Evolutionary conservation across 1,140 invertebrate species (phyloP).

Genomic region (Rhopalosiphum padi): DNA sequence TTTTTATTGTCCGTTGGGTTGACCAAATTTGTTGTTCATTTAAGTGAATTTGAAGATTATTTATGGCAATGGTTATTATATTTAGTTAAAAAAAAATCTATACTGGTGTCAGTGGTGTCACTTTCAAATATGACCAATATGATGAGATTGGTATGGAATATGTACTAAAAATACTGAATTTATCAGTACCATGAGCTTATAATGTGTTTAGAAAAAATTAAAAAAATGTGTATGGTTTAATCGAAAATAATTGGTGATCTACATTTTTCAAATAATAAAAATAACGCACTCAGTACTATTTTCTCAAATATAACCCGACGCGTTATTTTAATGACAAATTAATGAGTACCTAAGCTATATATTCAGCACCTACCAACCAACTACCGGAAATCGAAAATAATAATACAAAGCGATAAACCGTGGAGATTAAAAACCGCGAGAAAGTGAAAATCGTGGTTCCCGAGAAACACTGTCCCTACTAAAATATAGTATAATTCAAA

Average conservation of each 20-base stretch:
- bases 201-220: neutral
- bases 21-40: no score
- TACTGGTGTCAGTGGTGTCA: neutral
- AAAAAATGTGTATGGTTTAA: neutral
- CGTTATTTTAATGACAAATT: neutral
- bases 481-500: neutral
- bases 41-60: no score
- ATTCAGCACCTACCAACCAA: neutral
- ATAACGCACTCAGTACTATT: neutral
- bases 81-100: neutral
- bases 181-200: neutral
- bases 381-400: slow-evolving; percentile 8
- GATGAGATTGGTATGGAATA: neutral
- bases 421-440: slow-evolving; percentile 20
- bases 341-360: neutral
- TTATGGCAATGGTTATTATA: neutral
- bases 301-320: neutral
- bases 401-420: neutral
- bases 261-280: neutral
- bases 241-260: neutral
- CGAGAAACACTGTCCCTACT: neutral
- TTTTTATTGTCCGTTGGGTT: no score
- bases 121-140: neutral
- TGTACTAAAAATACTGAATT: neutral
- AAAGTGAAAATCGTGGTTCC: slow-evolving; percentile 5